Percentiles rank a stretch among this genome's conserved stretches.
These are phyloP conservation scores for Ophion obscuratus DNA, from an alignment of 2,888 invertebrate species.

Conservation along the genomic window DNA sequence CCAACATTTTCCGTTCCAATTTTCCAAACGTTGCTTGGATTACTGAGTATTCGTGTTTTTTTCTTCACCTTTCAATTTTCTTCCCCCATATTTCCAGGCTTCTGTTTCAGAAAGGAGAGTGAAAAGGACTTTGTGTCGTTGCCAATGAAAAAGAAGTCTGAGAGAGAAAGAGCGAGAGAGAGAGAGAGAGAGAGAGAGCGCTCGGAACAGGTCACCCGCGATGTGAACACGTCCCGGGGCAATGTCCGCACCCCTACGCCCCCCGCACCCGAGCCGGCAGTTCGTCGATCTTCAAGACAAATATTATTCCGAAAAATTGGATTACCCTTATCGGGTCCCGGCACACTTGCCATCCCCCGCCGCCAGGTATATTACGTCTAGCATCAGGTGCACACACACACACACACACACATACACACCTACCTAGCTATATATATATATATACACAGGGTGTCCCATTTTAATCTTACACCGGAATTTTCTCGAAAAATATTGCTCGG, in stretches of 20 bases:
- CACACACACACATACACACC: slow-evolving; percentile 14
- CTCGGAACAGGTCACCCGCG: slow-evolving; percentile 57
- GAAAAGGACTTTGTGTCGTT: slow-evolving; percentile 50
- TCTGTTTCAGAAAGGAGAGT: slow-evolving; percentile 49
- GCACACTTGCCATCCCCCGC: slow-evolving; percentile 72
- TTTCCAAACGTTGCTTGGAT: too few relatives aligned
- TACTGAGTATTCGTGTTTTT: too few relatives aligned
- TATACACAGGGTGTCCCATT: too few relatives aligned
- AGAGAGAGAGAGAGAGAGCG: slow-evolving; percentile 28
- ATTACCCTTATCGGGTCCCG: slow-evolving; percentile 81
- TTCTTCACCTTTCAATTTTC: too few relatives aligned
- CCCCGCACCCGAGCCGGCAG: slow-evolving; percentile 58
- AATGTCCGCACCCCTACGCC: slow-evolving; percentile 38
- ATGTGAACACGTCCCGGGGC: slow-evolving; percentile 59
- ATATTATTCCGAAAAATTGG: slow-evolving; percentile 84
- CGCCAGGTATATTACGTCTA: slow-evolving; percentile 31
- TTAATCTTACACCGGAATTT: too few relatives aligned
- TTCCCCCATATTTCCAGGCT: background rate
- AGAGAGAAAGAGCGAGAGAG: slow-evolving; percentile 3
- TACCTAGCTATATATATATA: too few relatives aligned
- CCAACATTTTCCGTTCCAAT: too few relatives aligned
- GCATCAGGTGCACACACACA: slow-evolving; percentile 39
- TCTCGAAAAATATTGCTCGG: too few relatives aligned
- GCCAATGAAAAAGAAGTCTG: slow-evolving; percentile 36
- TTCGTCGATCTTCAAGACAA: slow-evolving; percentile 82